phyloP scores from a whole-genome alignment of 2,113 vertebrate species.

The Carassius auratus region DNA sequence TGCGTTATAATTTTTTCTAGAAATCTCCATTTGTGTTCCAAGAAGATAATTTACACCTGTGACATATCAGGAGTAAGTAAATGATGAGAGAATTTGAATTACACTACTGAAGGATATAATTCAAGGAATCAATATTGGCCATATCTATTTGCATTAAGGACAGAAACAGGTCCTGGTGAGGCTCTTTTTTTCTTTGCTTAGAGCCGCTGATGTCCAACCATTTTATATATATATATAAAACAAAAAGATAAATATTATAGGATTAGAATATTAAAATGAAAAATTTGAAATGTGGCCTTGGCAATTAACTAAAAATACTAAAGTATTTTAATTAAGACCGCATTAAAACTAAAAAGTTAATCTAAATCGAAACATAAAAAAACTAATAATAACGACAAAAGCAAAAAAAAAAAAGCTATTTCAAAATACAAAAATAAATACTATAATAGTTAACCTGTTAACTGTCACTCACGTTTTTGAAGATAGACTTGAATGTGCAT shows the following conservation, averaged over 20 bases:
- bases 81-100: no score
- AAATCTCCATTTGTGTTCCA: no score
- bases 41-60: no score
- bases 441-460: not conserved
- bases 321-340: not conserved
- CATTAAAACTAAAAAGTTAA: not conserved
- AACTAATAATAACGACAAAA: not conserved
- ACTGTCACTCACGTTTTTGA: no score
- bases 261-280: no score
- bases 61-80: no score
- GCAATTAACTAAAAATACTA: not conserved
- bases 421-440: not conserved
- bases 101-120: no score
- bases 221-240: not conserved
- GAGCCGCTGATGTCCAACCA: constrained; percentile 43
- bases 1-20: no score
- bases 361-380: not conserved
- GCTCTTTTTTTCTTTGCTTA: constrained; percentile 24
- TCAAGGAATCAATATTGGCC: no score
- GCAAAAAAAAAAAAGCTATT: no score
- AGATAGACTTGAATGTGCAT: no score
- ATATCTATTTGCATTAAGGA: constrained; percentile 53
- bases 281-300: not conserved
- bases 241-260: no score
- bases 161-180: constrained; percentile 61